Percentiles rank a stretch among this genome's conserved stretches.
These are phyloP conservation scores for Trichacis sp. DNA, from an alignment of 2,888 invertebrate species.

Conservation along the genomic window DNA sequence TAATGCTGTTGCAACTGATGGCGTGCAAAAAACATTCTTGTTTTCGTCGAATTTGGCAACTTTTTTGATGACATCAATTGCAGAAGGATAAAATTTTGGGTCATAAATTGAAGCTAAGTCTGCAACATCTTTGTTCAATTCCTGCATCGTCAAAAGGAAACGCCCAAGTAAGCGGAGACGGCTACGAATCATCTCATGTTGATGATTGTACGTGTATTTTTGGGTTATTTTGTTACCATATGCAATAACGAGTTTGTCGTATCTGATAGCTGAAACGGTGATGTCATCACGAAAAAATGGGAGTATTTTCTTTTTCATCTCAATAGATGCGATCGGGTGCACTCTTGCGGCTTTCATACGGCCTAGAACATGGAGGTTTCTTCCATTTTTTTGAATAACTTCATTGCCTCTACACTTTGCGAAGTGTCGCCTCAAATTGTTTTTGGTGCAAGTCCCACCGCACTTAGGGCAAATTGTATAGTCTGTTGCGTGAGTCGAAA, in stretches of 20 bases:
- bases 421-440: background rate
- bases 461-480: background rate
- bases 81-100: constrained; percentile 26
- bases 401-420: background rate
- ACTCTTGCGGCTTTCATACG: background rate
- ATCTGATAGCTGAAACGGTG: background rate
- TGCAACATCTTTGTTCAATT: background rate
- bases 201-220: constrained; percentile 7
- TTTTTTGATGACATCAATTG: constrained; percentile 19
- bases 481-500: background rate
- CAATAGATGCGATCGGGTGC: background rate
- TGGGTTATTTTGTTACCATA: constrained; percentile 16
- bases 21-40: constrained; percentile 16
- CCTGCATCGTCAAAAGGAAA: background rate
- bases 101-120: constrained; percentile 26
- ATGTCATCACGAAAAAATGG: constrained; percentile 1
- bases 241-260: constrained; percentile 9
- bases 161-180: constrained; percentile 8
- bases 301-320: background rate
- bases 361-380: background rate
- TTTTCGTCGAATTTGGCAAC: constrained; percentile 27
- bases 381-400: background rate
- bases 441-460: background rate
- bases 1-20: constrained; percentile 29
- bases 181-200: constrained; percentile 3